A percentile compares a stretch with the other conserved stretches of the same genome.
phyloP scores from a whole-genome alignment of 2,888 invertebrate species.

The Apotomis betuletana region DNA sequence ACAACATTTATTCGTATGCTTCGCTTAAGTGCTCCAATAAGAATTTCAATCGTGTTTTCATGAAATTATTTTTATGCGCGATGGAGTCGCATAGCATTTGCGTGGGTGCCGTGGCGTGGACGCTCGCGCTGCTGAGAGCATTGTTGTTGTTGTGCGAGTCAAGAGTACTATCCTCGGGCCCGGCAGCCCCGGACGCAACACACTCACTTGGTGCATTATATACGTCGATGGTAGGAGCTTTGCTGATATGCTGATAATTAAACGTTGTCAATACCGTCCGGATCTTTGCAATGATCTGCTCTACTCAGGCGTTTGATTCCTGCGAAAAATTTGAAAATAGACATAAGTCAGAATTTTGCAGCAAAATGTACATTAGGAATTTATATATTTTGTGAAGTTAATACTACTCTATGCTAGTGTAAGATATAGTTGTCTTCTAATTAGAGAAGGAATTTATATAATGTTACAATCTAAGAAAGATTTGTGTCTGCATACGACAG shows the following conservation, averaged over 20 bases:
- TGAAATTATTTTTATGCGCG: conserved; percentile 77
- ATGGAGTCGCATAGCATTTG: conserved; percentile 78
- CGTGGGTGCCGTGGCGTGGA: conserved; percentile 68
- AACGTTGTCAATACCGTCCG: conserved; percentile 90
- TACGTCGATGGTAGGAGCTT: conserved; percentile 79
- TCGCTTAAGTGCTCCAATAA: conserved; percentile 86
- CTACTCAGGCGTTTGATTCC: conserved; percentile 96
- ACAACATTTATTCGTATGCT: conserved; percentile 84
- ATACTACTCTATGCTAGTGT: conserved; percentile 73
- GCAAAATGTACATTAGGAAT: conserved; percentile 51
- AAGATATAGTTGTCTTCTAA: conserved; percentile 60
- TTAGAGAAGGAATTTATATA: not conserved
- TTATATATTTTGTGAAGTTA: conserved; percentile 56
- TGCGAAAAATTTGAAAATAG: conserved; percentile 81
- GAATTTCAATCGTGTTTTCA: conserved; percentile 83
- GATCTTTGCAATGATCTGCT: conserved; percentile 93
- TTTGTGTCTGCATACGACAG: too few species aligned
- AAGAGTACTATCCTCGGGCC: conserved; percentile 71
- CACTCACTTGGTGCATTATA: conserved; percentile 67
- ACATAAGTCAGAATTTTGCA: conserved; percentile 69
- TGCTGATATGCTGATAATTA: conserved; percentile 85
- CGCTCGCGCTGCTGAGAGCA: too few species aligned
- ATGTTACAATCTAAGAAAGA: too few species aligned
- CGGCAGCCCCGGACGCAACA: conserved; percentile 64
- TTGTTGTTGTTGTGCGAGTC: conserved; percentile 66